A percentile compares a stretch with the other conserved stretches of the same genome.
These are phyloP conservation scores for Leptodactylus fallax DNA, from an alignment of 2,797 vertebrate genomes.

Conservation along the genomic window DNA sequence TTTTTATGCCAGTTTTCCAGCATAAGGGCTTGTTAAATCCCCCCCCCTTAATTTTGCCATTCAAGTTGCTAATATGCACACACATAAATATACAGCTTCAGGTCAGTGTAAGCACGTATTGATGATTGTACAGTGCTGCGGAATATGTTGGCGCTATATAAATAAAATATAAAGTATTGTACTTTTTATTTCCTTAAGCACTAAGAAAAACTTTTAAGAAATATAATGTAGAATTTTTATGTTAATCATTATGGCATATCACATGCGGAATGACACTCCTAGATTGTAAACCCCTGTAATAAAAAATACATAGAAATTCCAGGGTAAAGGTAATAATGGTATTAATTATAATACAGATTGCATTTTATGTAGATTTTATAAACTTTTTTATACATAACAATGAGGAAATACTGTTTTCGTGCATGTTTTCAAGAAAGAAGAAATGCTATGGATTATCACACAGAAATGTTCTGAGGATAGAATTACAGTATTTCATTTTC, in stretches of 20 bases:
- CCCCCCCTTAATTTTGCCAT: too few relatives aligned
- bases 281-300: slow-evolving; percentile 21
- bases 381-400: background rate
- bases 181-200: background rate
- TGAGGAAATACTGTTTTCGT: background rate
- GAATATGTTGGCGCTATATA: too few relatives aligned
- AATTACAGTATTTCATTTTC: slow-evolving; percentile 58
- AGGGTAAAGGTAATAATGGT: background rate
- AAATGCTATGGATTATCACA: background rate
- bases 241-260: background rate
- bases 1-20: too few relatives aligned
- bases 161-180: background rate
- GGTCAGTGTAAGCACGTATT: too few relatives aligned
- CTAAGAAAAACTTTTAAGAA: background rate
- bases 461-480: slow-evolving; percentile 6
- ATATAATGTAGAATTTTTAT: background rate
- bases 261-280: background rate
- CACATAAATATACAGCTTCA: too few relatives aligned
- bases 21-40: too few relatives aligned
- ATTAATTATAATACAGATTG: slow-evolving; percentile 3
- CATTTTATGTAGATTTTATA: slow-evolving; percentile 19
- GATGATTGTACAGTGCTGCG: too few relatives aligned
- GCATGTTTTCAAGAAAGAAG: background rate
- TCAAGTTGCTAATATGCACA: too few relatives aligned
- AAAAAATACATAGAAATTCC: slow-evolving; percentile 4